Evolutionary conservation across 2,797 vertebrate genomes (phyloP).

Genomic region (Rhinella marina): DNA sequence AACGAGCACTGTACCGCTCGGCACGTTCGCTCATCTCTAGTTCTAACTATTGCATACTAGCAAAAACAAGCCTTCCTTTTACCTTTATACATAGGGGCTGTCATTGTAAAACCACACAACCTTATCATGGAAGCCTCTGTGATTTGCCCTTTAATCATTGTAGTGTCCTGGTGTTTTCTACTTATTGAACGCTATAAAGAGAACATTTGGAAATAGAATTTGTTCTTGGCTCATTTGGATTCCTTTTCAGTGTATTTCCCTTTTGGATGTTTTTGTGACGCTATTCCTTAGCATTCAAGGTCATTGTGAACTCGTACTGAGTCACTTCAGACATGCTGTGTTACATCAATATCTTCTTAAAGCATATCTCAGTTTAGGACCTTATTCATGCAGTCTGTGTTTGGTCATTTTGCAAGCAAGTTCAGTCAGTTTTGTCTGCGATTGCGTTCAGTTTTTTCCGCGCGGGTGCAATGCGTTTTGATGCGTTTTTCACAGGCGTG

Average conservation of each 20-base stretch:
- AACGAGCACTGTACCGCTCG: too few species aligned
- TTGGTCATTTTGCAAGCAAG: too few species aligned
- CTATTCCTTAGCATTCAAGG: too few species aligned
- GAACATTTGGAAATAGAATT: background rate
- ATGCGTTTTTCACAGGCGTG: too few species aligned
- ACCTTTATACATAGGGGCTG: background rate
- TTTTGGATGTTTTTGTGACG: background rate
- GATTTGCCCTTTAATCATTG: background rate
- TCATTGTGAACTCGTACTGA: background rate
- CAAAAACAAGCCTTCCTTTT: conserved; percentile 11
- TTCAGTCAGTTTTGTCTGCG: too few species aligned
- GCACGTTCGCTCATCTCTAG: too few species aligned
- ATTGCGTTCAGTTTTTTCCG: too few species aligned
- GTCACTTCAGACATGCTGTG: background rate
- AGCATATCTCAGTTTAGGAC: too few species aligned
- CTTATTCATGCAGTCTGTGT: too few species aligned
- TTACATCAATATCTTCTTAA: background rate
- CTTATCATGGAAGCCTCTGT: background rate
- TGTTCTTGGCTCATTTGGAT: too few species aligned
- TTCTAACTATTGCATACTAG: conserved; percentile 1
- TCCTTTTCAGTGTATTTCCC: background rate
- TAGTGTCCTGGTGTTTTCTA: background rate
- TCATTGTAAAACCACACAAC: background rate
- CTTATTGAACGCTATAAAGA: background rate
- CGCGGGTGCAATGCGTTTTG: too few species aligned